Conservation (phyloP, 2,797 vertebrate genomes). For the Tapera naevia region DNA sequence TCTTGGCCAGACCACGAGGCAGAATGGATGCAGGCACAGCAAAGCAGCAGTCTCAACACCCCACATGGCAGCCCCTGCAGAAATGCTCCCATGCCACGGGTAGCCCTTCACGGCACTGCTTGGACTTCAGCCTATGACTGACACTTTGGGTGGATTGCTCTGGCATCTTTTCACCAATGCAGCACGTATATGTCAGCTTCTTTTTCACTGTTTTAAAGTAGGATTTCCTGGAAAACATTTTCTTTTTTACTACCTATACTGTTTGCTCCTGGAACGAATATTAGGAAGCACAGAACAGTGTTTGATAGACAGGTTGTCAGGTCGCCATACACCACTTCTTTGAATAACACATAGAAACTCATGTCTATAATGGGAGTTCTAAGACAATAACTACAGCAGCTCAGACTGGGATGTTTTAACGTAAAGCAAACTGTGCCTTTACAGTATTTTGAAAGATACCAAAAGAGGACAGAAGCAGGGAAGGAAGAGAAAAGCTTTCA, state of each 20-base stretch:
- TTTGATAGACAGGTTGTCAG: background rate
- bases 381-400: background rate
- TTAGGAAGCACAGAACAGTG: background rate
- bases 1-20: rapidly evolving
- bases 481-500: background rate
- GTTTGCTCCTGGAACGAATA: background rate
- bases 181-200: background rate
- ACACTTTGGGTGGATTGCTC: rapidly evolving
- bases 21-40: background rate
- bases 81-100: background rate
- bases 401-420: background rate
- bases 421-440: background rate
- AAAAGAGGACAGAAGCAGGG: background rate
- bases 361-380: background rate
- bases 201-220: background rate
- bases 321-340: background rate
- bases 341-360: background rate
- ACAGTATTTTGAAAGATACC: conserved; percentile 21
- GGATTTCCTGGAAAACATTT: background rate
- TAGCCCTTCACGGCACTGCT: background rate
- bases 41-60: background rate
- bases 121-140: rapidly evolving
- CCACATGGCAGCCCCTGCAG: background rate
- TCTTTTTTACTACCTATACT: background rate
- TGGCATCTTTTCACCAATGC: background rate